These are phyloP conservation scores for Drosophila aff. DNA, from an alignment of 1,140 invertebrate species.

Conservation along the genomic window DNA sequence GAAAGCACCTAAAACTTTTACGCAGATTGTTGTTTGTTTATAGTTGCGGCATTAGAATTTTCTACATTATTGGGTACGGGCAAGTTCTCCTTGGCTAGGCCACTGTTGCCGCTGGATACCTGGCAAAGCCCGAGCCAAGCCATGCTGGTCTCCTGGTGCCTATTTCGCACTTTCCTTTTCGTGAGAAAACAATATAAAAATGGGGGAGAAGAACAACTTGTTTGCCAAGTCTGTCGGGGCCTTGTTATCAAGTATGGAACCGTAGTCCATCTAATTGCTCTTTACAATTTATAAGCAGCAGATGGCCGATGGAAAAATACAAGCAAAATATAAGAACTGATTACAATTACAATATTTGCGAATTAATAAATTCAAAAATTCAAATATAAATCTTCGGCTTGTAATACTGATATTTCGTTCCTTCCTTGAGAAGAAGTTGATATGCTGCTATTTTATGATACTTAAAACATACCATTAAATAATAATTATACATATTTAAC, in stretches of 20 bases:
- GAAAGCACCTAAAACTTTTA: slow-evolving; percentile 76
- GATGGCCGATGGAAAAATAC: neutral
- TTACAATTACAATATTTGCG: no score
- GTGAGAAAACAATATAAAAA: neutral
- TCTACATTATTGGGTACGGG: slow-evolving; percentile 53
- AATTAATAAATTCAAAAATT: neutral
- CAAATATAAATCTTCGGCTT: no score
- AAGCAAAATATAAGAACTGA: neutral
- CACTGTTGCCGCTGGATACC: neutral
- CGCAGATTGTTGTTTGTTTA: slow-evolving; percentile 60
- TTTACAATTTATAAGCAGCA: neutral
- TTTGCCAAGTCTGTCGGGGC: neutral
- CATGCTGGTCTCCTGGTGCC: slow-evolving; percentile 26
- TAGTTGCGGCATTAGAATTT: slow-evolving; percentile 64
- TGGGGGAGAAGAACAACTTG: neutral
- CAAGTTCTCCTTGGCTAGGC: slow-evolving; percentile 1
- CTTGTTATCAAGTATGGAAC: neutral
- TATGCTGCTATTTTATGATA: no score
- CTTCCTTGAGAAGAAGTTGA: no score
- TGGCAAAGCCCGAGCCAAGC: neutral
- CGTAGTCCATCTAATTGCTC: neutral
- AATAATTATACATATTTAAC: no score
- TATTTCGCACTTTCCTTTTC: slow-evolving; percentile 65
- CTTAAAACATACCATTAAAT: no score
- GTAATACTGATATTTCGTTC: no score